Conservation (phyloP, 2,888 invertebrate genomes). For the Stomorhina lunata region DNA sequence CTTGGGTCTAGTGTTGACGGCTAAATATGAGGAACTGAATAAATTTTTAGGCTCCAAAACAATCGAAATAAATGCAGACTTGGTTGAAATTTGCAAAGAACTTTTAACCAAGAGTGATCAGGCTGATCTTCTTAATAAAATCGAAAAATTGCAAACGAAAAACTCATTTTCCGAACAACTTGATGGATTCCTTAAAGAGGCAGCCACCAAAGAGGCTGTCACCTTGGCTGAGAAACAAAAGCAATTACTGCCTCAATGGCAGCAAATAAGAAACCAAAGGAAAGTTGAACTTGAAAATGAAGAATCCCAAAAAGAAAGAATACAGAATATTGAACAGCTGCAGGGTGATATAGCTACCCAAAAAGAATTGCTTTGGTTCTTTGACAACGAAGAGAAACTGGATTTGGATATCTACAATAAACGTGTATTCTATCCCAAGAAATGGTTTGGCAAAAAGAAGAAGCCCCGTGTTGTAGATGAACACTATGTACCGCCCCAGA, state of each 20-base stretch:
- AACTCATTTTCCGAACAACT: conserved; percentile 73
- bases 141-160: conserved; percentile 69
- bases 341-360: conserved; percentile 80
- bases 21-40: conserved; percentile 84
- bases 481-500: conserved; percentile 87
- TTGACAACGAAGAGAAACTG: conserved; percentile 88
- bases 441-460: conserved; percentile 81
- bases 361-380: conserved; percentile 88
- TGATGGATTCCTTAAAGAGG: conserved; percentile 72
- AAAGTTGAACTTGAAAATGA: conserved; percentile 84
- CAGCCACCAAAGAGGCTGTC: conserved; percentile 69
- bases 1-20: conserved; percentile 81
- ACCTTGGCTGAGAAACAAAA: conserved; percentile 75
- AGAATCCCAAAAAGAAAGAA: conserved; percentile 81
- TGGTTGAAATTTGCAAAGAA: conserved; percentile 37
- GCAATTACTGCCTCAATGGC: conserved; percentile 75
- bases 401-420: conserved; percentile 86
- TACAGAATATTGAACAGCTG: conserved; percentile 82
- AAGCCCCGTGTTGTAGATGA: conserved; percentile 81
- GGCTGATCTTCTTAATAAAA: conserved; percentile 71
- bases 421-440: conserved; percentile 80
- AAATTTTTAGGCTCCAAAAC: conserved; percentile 64
- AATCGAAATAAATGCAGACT: conserved; percentile 29
- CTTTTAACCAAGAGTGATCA: conserved; percentile 9
- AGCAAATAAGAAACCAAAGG: conserved; percentile 78